Evolutionary conservation across 2,797 vertebrate genomes (phyloP).

Genomic region (Anas bahamensis): DNA sequence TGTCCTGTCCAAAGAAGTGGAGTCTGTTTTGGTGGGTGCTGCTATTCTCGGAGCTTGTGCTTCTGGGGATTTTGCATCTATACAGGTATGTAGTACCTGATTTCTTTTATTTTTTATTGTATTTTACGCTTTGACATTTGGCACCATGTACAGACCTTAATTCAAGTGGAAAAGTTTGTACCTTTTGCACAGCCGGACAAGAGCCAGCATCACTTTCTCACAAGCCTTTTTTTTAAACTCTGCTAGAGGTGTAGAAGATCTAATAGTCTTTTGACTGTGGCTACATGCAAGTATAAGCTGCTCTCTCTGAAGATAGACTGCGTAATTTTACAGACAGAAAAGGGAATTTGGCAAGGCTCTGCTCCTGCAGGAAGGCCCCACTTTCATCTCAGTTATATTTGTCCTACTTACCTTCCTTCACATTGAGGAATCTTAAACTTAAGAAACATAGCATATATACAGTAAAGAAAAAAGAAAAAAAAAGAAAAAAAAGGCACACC

Average conservation of each 20-base stretch:
- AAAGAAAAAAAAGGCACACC: background rate
- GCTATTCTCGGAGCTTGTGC: constrained; percentile 93
- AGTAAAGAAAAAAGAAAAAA: background rate
- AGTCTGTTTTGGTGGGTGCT: constrained; percentile 93
- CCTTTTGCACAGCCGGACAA: background rate
- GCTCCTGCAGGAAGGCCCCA: background rate
- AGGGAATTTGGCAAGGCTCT: background rate
- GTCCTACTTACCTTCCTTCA: background rate
- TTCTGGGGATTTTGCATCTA: constrained; percentile 87
- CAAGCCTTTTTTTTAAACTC: background rate
- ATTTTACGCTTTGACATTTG: background rate
- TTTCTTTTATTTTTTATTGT: background rate
- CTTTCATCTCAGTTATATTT: background rate
- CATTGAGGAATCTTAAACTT: background rate
- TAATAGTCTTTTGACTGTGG: background rate
- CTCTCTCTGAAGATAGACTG: background rate
- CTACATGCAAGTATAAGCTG: background rate
- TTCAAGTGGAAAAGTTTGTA: background rate
- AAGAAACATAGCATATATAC: background rate
- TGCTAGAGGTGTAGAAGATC: background rate
- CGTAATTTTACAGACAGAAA: background rate
- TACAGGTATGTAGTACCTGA: constrained; percentile 84
- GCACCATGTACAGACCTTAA: background rate
- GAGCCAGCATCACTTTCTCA: background rate
- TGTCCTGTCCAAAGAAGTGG: constrained; percentile 89